These are phyloP conservation scores for Anoncus sp. DNA, from an alignment of 2,888 invertebrate species.

Conservation along the genomic window DNA sequence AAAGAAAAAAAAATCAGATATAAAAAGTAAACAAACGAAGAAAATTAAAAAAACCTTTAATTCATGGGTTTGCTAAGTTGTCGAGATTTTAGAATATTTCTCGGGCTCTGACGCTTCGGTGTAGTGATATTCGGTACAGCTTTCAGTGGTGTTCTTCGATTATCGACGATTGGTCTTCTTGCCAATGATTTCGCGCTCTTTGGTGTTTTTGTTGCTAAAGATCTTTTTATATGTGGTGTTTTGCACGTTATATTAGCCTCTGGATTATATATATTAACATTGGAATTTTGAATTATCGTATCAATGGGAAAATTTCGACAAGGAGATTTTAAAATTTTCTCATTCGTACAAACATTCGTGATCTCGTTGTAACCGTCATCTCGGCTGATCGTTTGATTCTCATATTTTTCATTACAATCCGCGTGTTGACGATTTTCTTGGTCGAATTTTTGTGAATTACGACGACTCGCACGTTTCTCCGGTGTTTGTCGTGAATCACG, in stretches of 20 bases:
- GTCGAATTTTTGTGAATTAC: constrained; percentile 54
- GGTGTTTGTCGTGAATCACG: constrained; percentile 45
- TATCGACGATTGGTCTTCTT: constrained; percentile 82
- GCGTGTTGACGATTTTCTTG: constrained; percentile 55
- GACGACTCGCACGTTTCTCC: constrained; percentile 61
- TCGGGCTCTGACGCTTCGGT: constrained; percentile 78
- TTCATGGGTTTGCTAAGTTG: constrained; percentile 71
- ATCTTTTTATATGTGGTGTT: constrained; percentile 86
- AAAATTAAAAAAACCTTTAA: constrained; percentile 29
- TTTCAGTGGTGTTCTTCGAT: constrained; percentile 86
- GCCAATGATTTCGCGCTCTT: constrained; percentile 85
- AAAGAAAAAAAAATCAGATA: constrained; percentile 73
- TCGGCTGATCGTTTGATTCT: constrained; percentile 10
- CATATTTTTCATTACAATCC: constrained; percentile 15
- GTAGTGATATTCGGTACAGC: constrained; percentile 78
- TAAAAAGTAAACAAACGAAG: not conserved
- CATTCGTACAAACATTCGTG: constrained; percentile 50
- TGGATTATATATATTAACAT: constrained; percentile 68
- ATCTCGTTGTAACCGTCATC: constrained; percentile 12
- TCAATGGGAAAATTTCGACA: constrained; percentile 56
- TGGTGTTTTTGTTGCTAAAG: constrained; percentile 85
- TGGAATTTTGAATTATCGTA: constrained; percentile 62
- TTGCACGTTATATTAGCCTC: constrained; percentile 76
- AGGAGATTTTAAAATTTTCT: constrained; percentile 50
- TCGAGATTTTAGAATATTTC: constrained; percentile 75